Base-by-base conservation (phyloP, 2,113 vertebrate species). In the Osmerus eperlanus region DNA sequence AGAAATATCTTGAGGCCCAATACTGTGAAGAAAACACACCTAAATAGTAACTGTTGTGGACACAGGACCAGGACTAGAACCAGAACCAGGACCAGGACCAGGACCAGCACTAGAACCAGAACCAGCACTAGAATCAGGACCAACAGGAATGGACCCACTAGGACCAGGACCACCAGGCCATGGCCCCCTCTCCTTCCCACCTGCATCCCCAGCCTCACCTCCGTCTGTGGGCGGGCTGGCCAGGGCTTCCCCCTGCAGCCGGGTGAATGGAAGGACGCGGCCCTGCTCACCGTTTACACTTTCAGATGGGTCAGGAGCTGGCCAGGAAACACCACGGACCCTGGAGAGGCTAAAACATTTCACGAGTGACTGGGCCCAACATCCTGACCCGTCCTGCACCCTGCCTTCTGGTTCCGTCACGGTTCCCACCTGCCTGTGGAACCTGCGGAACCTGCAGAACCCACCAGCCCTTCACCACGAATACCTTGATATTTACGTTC, bases 341-440 rank as follows among this genome's bases (percentile, higher is more conserved):
- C 23, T 65, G 51, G 59, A 67, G 52, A 47, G 25, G 75, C 72
- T 59, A 59, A 76, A 81, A 83, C 77, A 72, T 52, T 78, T 82
- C 25, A 81, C 52, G 72, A 76, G 32, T 79, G 68, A 84, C 68
- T 77, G 74, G 67, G 61, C 47, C 13, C 21, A 58, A 77, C 70
- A 77, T 73, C 79, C 74, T 76, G 70, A 66, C 59, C 23, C 65
- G 14, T 55, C 13, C 28, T 18, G 28, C 56, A 4, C 29, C 21
- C 68, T 47, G 3, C 53, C 52, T 29, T 15, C 21, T 12, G 32
- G 14, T 12, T 9, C n/a, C 36, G 2, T 9, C 62, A n/a, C 11
- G 15, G 4, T n/a, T 36, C 64, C 36, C 16, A 28, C 58, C 16
- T 19, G 58, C 32, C 64, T 65, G 32, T 63, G 1, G 0, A 18